phyloP scores from a whole-genome alignment of 1,140 invertebrate genomes.

The Atta texana region DNA sequence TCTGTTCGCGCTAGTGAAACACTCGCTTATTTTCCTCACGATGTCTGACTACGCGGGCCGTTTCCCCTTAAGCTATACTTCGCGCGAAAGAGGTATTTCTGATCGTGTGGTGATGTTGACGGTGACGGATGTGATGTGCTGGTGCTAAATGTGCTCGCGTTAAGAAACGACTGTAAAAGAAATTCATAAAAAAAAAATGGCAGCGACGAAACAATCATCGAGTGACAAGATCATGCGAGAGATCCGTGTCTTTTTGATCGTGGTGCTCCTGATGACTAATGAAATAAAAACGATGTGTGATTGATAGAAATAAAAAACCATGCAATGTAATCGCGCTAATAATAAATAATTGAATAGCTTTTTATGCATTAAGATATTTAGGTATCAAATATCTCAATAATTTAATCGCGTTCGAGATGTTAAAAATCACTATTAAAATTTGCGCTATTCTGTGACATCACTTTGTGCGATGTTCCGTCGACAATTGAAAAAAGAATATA shows the following conservation, averaged over 20 bases:
- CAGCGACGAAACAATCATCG: neutral
- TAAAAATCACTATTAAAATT: neutral
- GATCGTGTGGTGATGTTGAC: constrained; percentile 66
- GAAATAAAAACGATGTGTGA: neutral
- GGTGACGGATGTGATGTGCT: constrained; percentile 69
- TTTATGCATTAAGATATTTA: neutral
- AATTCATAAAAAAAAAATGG: neutral
- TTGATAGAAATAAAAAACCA: neutral
- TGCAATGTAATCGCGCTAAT: neutral
- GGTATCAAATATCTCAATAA: neutral
- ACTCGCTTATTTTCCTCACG: constrained; percentile 20
- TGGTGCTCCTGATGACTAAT: constrained; percentile 2
- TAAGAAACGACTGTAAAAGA: constrained; percentile 23
- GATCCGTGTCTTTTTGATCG: neutral
- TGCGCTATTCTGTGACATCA: neutral
- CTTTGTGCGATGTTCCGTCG: neutral
- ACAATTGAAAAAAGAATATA: neutral
- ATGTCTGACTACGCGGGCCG: constrained; percentile 52
- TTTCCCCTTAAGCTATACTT: constrained; percentile 51
- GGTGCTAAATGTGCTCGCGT: constrained; percentile 65
- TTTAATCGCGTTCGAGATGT: neutral
- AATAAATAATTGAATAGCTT: neutral
- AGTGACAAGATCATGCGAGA: constrained; percentile 30
- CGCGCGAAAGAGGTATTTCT: constrained; percentile 43
- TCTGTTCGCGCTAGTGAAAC: constrained; percentile 28